A percentile compares a stretch with the other conserved stretches of the same genome.
phyloP scores from a whole-genome alignment of 2,797 vertebrate species.

The Melanotaenia trifasciata region DNA sequence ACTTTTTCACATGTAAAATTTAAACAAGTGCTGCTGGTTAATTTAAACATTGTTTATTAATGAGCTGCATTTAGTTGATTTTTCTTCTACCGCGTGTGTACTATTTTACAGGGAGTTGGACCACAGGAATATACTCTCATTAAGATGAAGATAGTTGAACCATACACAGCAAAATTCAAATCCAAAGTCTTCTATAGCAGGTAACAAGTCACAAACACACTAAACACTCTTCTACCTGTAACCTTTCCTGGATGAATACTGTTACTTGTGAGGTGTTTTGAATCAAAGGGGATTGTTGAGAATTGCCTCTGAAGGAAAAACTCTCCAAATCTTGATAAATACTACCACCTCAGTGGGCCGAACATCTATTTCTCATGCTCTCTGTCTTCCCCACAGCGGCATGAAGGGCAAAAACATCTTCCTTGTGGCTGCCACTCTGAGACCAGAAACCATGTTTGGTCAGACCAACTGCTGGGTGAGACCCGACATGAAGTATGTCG shows the following conservation, averaged over 20 bases:
- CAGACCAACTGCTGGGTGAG: conserved; percentile 98
- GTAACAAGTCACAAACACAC: conserved; percentile 45
- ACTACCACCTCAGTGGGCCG: neutral
- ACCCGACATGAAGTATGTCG: conserved; percentile 95
- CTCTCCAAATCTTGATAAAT: neutral
- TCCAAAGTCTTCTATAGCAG: conserved; percentile 84
- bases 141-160: conserved; percentile 96
- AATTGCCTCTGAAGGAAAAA: neutral
- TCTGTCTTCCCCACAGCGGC: conserved; percentile 75
- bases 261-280: neutral
- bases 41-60: conserved; percentile 1
- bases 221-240: neutral
- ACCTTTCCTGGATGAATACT: neutral
- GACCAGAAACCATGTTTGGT: conserved; percentile 98
- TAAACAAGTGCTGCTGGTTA: neutral
- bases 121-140: conserved; percentile 97
- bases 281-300: neutral
- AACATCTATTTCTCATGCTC: neutral
- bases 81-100: neutral
- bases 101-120: conserved; percentile 88
- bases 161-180: conserved; percentile 93
- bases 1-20: neutral
- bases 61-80: neutral
- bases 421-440: conserved; percentile 94
- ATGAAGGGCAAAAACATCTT: conserved; percentile 92